Evolutionary conservation across 1,140 invertebrate species (phyloP), one percentile per base, ranked within the genome.

Genomic region (Spodoptera litura): DNA sequence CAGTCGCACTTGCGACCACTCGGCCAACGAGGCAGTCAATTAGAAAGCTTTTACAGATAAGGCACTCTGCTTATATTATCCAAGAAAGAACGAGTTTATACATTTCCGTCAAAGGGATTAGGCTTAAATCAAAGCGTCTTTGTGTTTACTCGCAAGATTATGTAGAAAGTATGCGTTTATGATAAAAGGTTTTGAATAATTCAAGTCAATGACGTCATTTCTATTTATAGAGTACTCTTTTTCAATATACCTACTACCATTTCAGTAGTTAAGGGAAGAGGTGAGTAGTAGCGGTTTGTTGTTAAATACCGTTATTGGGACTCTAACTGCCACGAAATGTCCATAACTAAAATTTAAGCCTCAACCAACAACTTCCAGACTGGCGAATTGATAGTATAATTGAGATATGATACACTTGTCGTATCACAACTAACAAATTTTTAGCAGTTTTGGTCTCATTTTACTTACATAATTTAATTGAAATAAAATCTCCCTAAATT

Each of bases 111-210:
- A 38, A 58, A 38, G 35, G 56, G 49, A 59, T 58, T 38, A 59
- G 35, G 53, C n/a, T 59, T 58, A 53, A 53, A 55, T 35, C n/a
- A 72, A 66, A 66, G 64, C 59, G 20, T 10, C 35, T 15, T 51
- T 59, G 71, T 49, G 64, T 59, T 73, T 59, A 58, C 11, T 61
- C 56, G 55, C 5, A 11, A 72, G 44, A 68, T 68, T 51, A 52
- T 64, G 27, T 8, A 27, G 15, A 71, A 71, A 55, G 66, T 70
- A 53, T 70, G 66, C 51, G 12, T 55, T 53, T 70, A 70, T 31
- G 51, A 27, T 35, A 71, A 71, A 3, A 53, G 51, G 12, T 71
- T 71, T 20, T 55, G 35, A 3, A 20, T 71, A 15, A 55, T 35
- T 44, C 8, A 49, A 44, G 13, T 20, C 27, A 9, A n/a, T 44